These are phyloP conservation scores for Cariama cristata DNA, from an alignment of 2,113 vertebrate species.

Conservation along the genomic window DNA sequence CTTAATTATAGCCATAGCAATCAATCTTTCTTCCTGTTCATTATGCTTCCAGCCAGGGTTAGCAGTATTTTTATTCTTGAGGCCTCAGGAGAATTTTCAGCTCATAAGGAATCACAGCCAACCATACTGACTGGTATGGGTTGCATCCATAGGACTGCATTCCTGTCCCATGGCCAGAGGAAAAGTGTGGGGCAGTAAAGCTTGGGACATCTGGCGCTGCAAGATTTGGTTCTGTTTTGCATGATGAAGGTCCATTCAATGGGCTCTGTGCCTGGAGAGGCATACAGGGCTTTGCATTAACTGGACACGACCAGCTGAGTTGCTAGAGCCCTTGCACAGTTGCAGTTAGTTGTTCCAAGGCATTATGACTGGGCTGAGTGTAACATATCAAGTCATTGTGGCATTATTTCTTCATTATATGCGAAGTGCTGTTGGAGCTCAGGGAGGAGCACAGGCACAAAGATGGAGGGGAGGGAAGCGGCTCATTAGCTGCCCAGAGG, in stretches of 20 bases:
- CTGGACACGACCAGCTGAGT: background rate
- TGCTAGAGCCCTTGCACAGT: background rate
- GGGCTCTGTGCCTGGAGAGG: background rate
- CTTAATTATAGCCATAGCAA: constrained; percentile 27
- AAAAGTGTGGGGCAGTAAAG: background rate
- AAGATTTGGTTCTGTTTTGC: background rate
- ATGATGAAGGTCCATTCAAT: background rate
- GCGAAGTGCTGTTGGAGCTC: background rate
- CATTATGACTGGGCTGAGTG: background rate
- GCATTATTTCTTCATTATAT: constrained; percentile 38
- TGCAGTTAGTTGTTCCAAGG: background rate
- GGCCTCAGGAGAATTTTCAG: background rate
- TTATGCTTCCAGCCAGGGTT: background rate
- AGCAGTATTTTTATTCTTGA: constrained; percentile 29
- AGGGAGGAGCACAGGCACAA: background rate
- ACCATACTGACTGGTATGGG: rapidly evolving
- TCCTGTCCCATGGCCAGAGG: background rate
- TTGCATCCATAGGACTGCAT: background rate
- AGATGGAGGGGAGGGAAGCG: background rate
- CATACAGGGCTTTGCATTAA: background rate
- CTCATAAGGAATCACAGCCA: background rate
- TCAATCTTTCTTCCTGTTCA: constrained; percentile 47
- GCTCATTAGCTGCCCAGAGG: constrained; percentile 35
- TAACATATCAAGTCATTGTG: background rate
- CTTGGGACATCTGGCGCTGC: background rate